phyloP scores from a whole-genome alignment of 2,113 vertebrate genomes.

The Turnix velox region DNA sequence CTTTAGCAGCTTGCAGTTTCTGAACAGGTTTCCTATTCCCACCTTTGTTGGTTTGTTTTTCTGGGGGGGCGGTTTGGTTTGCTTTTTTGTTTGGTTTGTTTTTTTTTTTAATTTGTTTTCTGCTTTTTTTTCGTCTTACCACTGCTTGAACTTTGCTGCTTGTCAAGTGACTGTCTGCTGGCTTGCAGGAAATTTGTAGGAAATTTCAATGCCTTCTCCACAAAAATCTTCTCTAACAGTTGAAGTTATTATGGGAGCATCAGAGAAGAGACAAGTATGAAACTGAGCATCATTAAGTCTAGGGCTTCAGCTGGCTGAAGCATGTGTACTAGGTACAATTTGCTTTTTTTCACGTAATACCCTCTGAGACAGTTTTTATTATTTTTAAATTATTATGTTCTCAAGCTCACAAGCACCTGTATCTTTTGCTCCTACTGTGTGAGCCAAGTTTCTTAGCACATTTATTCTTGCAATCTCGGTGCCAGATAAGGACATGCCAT shows the following conservation, averaged over 20 bases:
- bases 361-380: not conserved
- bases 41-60: too few relatives aligned
- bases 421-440: not conserved
- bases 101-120: too few relatives aligned
- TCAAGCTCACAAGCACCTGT: not conserved
- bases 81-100: too few relatives aligned
- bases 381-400: slow-evolving; percentile 22
- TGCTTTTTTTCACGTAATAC: not conserved
- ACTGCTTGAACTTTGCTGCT: slow-evolving; percentile 14
- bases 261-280: not conserved
- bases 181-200: not conserved
- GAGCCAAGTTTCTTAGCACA: not conserved
- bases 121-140: not conserved
- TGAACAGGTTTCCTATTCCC: not conserved
- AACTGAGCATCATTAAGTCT: not conserved
- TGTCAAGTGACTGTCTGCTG: not conserved
- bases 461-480: not conserved
- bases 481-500: not conserved
- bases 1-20: not conserved
- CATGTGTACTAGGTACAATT: not conserved
- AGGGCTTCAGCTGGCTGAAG: not conserved
- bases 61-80: too few relatives aligned
- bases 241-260: not conserved
- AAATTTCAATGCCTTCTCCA: not conserved
- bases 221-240: not conserved